Percentiles rank a stretch among this genome's conserved stretches.
These are phyloP conservation scores for Leucophenga maculata DNA, from an alignment of 2,888 invertebrate genomes.

Conservation along the genomic window DNA sequence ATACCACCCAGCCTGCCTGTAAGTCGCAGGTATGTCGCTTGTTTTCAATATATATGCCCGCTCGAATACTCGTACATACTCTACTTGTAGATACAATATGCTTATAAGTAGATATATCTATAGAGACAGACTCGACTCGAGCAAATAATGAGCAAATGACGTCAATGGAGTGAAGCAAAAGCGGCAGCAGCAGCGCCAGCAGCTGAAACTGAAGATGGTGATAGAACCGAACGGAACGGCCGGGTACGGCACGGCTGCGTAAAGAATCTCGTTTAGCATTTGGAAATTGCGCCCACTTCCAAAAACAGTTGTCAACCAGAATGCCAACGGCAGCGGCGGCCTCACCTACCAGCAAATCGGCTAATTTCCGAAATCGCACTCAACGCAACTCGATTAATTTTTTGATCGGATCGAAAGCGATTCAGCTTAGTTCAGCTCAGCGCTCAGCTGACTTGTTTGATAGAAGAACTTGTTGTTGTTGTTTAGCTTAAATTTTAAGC, in stretches of 20 bases:
- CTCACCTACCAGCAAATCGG: background rate
- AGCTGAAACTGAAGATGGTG: background rate
- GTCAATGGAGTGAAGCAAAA: background rate
- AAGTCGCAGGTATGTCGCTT: slow-evolving; percentile 6
- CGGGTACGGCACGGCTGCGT: background rate
- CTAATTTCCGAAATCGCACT: background rate
- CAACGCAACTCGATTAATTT: background rate
- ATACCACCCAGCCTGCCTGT: slow-evolving; percentile 5
- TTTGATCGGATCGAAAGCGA: background rate
- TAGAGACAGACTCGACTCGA: background rate
- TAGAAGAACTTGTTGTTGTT: too few species aligned
- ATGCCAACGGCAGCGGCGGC: background rate
- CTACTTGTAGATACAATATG: background rate
- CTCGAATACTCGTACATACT: background rate
- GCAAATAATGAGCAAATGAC: slow-evolving; percentile 20
- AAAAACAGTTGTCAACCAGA: slow-evolving; percentile 16
- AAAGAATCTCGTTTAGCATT: slow-evolving; percentile 20
- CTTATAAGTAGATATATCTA: background rate
- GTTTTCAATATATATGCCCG: background rate
- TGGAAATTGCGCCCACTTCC: slow-evolving; percentile 19
- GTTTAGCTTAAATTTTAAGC: too few species aligned
- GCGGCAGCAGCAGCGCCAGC: background rate
- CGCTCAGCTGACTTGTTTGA: background rate
- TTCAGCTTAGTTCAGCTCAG: background rate
- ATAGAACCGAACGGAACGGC: too few species aligned